Evolutionary conservation across 1,140 invertebrate species (phyloP).

Genomic region (Myzus persicae): DNA sequence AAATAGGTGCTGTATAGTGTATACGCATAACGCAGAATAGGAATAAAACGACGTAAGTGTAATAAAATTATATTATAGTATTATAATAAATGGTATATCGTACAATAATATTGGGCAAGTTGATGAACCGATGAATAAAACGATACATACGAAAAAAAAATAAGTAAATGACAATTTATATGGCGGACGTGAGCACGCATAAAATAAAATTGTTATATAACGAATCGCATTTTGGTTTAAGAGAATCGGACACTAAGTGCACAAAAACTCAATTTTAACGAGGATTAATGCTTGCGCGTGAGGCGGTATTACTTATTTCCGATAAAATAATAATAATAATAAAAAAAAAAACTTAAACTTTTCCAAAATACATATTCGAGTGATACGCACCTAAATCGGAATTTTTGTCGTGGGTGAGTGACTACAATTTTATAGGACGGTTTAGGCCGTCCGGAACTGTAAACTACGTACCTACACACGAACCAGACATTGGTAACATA

Average conservation of each 20-base stretch:
- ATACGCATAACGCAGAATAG: not conserved
- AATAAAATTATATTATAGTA: no score
- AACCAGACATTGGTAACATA: no score
- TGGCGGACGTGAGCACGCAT: not conserved
- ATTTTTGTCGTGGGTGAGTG: no score
- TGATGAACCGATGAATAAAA: slow-evolving; percentile 1
- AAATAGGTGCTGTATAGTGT: not conserved
- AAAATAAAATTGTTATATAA: not conserved
- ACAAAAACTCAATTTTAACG: not conserved
- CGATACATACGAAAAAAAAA: not conserved
- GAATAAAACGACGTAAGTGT: not conserved
- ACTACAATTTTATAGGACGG: no score
- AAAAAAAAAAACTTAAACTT: not conserved
- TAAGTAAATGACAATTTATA: not conserved
- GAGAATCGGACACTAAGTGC: not conserved
- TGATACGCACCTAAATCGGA: no score
- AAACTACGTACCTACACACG: no score
- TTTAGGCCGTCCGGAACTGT: no score
- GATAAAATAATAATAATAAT: no score
- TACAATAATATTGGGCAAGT: not conserved
- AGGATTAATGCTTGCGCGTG: not conserved
- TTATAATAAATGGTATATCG: not conserved
- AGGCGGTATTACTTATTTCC: not conserved
- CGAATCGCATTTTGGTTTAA: not conserved
- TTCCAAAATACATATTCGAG: no score